Conservation (phyloP, 1,140 invertebrate species). For the Brachionus rubens region DNA sequence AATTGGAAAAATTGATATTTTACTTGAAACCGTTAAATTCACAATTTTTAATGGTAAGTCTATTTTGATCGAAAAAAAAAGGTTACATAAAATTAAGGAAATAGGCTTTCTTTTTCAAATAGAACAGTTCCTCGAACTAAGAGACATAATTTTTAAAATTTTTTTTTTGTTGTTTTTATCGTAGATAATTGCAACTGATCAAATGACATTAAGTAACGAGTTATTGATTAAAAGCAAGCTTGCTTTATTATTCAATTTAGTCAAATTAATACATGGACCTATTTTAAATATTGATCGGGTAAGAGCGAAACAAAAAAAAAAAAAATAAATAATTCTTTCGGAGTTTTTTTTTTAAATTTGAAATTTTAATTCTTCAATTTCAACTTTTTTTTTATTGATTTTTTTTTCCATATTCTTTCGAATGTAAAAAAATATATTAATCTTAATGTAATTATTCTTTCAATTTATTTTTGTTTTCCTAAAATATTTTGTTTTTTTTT, state of each 20-base stretch:
- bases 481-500: slow-evolving; percentile 28
- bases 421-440: slow-evolving; percentile 26
- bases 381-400: slow-evolving; percentile 42
- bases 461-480: not conserved
- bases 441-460: slow-evolving; percentile 32
- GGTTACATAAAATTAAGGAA: no score
- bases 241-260: slow-evolving; percentile 8
- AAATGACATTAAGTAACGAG: slow-evolving; percentile 4
- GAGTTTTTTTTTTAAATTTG: not conserved
- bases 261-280: not conserved
- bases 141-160: no score
- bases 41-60: slow-evolving; percentile 36
- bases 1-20: slow-evolving; percentile 32
- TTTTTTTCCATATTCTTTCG: slow-evolving; percentile 25
- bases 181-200: slow-evolving; percentile 37
- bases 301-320: not conserved
- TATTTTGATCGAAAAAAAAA: not conserved
- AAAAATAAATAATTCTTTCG: no score
- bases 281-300: slow-evolving; percentile 10
- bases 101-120: not conserved
- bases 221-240: not conserved
- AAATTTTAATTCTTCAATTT: not conserved
- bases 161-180: not conserved
- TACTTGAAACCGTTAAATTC: not conserved
- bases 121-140: no score